Conservation (phyloP, 2,888 invertebrate genomes). For the Rotaria macrura region DNA sequence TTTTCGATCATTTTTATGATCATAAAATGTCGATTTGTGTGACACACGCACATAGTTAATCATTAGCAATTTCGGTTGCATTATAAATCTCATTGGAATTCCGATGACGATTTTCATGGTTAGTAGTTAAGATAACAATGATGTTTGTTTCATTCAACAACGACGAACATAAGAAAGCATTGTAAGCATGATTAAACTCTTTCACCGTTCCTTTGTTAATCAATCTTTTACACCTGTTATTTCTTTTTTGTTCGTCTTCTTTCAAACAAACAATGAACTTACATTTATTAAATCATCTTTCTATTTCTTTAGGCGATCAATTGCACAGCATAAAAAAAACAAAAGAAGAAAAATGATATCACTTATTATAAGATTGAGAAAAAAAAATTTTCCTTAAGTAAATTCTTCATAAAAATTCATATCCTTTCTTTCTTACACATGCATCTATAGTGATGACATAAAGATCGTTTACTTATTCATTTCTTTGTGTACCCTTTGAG, state of each 20-base stretch:
- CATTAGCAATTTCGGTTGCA: neutral
- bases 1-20: neutral
- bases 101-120: neutral
- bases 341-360: neutral
- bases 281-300: neutral
- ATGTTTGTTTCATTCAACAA: neutral
- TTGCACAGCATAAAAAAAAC: neutral
- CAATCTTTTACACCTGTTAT: neutral
- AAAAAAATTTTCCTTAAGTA: neutral
- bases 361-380: neutral
- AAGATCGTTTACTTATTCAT: neutral
- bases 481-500: neutral
- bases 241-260: neutral
- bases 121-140: neutral
- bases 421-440: neutral
- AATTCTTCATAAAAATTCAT: neutral
- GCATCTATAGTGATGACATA: neutral
- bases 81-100: neutral
- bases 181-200: neutral
- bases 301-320: neutral
- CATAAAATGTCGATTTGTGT: neutral
- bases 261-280: neutral
- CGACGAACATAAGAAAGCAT: neutral
- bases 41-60: neutral
- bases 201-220: neutral